Base-by-base conservation (phyloP, 2,888 invertebrate species). In the Acleris holmiana region DNA sequence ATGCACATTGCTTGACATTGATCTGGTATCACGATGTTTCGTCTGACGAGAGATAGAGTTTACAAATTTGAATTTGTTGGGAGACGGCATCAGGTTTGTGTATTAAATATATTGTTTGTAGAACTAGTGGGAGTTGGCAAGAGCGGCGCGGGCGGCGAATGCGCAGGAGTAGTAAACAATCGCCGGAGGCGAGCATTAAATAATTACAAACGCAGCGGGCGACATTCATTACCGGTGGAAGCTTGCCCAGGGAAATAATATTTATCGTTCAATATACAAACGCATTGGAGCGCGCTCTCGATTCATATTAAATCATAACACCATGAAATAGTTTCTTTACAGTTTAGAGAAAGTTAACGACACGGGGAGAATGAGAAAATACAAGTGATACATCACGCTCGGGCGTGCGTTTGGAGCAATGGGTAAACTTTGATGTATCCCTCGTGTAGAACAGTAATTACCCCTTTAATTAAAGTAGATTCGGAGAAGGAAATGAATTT, bases 231-330 rank as follows among this genome's bases (percentile, higher is more conserved):
- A 74, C 73, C 68, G 70, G 79, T 85, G 84, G 85, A 83, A 83
- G 68, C 67, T 80, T 85, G 84, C 84, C 86, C 83, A 82, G 58
- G 25, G 51, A 76, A 79, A 75, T 70, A 73, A 80, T 79, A 82
- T 80, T 79, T 77, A 78, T 79, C 72, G 57, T 68, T 60, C 21
- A 64, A 56, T 63, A 67, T 47, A 21, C 46, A 47, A 47, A 57
- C 23, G 48, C 54, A 56, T 50, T 55, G 58, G 46, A 55, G 44
- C 46, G 49, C 23, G n/a, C 17, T 59, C 18, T 23, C 25, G 54
- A 17, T 54, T 44, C 44, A 15, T 13, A 29, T 50, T 40, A 48
- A 58, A 55, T n/a, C 17, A 17, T 47, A 35, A 21, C 7, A 40
- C 19, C 40, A 21, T 15, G 2, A 40, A 48, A 58, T 49, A 51